These are phyloP conservation scores for Euwallacea similis DNA, from an alignment of 1,140 invertebrate species.

Conservation along the genomic window DNA sequence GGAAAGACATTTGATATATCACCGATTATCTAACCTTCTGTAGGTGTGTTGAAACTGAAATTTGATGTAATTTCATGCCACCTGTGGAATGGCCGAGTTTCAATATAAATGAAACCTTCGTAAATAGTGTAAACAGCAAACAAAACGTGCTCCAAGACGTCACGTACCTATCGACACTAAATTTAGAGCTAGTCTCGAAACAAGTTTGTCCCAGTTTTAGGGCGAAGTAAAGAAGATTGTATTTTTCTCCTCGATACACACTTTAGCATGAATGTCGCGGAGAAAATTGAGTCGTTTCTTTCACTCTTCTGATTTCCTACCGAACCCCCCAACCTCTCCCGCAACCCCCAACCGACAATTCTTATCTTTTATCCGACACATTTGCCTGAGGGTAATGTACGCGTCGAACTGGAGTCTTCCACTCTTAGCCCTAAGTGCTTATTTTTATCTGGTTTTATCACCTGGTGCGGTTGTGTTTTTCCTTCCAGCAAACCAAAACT, in stretches of 20 bases:
- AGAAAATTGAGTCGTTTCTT: constrained; percentile 30
- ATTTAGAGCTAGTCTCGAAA: constrained; percentile 1
- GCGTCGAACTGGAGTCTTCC: too few species aligned
- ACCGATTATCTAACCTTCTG: too few species aligned
- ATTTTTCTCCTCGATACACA: constrained; percentile 23
- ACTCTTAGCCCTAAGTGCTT: too few species aligned
- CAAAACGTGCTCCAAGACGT: not conserved
- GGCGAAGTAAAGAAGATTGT: not conserved
- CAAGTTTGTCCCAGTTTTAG: not conserved
- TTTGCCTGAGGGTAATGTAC: constrained; percentile 25
- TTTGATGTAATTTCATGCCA: too few species aligned
- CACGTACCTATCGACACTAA: constrained; percentile 5
- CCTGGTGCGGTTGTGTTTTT: too few species aligned
- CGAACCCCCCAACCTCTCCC: not conserved
- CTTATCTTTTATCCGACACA: constrained; percentile 27
- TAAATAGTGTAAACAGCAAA: too few species aligned
- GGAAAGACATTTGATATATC: too few species aligned
- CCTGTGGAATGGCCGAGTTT: too few species aligned
- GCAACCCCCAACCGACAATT: constrained; percentile 8
- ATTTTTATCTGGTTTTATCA: too few species aligned
- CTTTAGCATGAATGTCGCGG: constrained; percentile 8
- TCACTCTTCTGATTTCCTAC: constrained; percentile 22
- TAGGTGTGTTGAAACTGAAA: too few species aligned
- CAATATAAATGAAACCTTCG: too few species aligned
- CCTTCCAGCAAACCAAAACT: too few species aligned